Evolutionary conservation across 2,113 vertebrate genomes (phyloP), one percentile per base, ranked within the genome.

Genomic region (Cyprinodon brontotheroides): DNA sequence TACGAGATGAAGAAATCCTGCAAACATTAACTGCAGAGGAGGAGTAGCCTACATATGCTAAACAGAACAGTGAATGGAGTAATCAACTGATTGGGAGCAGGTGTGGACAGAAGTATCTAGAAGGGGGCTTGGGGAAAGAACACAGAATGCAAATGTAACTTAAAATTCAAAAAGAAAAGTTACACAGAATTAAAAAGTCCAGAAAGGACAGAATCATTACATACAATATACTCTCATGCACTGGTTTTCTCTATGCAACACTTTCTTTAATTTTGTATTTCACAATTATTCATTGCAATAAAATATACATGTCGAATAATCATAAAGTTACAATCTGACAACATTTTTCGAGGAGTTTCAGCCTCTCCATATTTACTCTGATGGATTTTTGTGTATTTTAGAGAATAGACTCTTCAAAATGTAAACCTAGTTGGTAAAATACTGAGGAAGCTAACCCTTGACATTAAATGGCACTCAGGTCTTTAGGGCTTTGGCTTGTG

Each of bases 321-420:
- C 29, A 29, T 74, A 61, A 73, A 53, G 66, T 72, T 71, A 68
- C 65, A 77, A 81, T 70, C 63, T 48, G 78, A 78, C 70, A 71
- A 43, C 6, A 37, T 69, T 20, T 20, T 37, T 74, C 41, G 39
- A 70, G 39, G 65, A 53, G 53, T 20, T 71, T 75, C 61, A 76
- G 64, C 45, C 77, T 63, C 64, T 79, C 63, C 72, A 67, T 48
- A 47, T 79, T 38, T 72, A 11, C 70, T 45, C 50, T 11, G 40
- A n/a, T 39, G 74, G 76, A 64, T 67, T 48, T 62, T 15, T 14
- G 45, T 40, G 61, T 36, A 37, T 60, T 74, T 20, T 2, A 70
- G 53, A 62, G 61, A 41, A 39, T 29, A 7, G n/a, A 53, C 2
- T 17, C 13, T 70, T 43, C 36, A 39, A 37, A 11, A 39, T 68